These are phyloP conservation scores for Triplophysa rosa DNA, from an alignment of 2,113 vertebrate species.

Conservation along the genomic window DNA sequence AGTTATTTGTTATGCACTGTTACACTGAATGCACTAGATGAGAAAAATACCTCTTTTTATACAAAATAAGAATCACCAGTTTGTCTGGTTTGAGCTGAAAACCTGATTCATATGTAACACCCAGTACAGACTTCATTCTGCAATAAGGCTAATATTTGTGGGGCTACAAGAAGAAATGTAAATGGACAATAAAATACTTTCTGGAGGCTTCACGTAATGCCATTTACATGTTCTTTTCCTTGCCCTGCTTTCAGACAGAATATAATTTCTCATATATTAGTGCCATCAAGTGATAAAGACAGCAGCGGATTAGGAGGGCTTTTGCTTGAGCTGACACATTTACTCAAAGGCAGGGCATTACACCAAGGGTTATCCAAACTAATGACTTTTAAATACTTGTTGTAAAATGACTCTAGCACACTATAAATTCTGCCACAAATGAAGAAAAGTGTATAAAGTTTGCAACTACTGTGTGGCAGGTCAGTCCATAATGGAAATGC, in stretches of 20 bases:
- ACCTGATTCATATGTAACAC: not conserved
- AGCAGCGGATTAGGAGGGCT: not conserved
- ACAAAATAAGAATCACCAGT: constrained; percentile 45
- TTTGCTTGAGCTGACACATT: not conserved
- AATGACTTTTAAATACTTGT: not conserved
- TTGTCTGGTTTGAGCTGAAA: not conserved
- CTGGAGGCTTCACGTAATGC: not conserved
- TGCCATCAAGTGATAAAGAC: not conserved
- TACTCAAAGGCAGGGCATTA: not conserved
- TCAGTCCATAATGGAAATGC: not conserved
- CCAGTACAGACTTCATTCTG: constrained; percentile 1
- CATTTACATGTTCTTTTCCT: not conserved
- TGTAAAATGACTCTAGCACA: not conserved
- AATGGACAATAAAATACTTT: not conserved
- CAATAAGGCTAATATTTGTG: constrained; percentile 21
- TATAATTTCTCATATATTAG: not conserved
- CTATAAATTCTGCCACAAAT: not conserved
- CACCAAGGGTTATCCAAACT: not conserved
- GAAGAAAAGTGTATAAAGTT: not conserved
- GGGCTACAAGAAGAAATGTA: not conserved
- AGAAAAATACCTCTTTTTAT: constrained; percentile 81
- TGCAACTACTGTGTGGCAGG: not conserved
- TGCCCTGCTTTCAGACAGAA: not conserved
- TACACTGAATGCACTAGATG: constrained; percentile 72
- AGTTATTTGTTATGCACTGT: constrained; percentile 74